Evolutionary conservation across 2,797 vertebrate species (phyloP), one percentile per base, ranked within the genome.

Genomic region (Muscicapa comitata): DNA sequence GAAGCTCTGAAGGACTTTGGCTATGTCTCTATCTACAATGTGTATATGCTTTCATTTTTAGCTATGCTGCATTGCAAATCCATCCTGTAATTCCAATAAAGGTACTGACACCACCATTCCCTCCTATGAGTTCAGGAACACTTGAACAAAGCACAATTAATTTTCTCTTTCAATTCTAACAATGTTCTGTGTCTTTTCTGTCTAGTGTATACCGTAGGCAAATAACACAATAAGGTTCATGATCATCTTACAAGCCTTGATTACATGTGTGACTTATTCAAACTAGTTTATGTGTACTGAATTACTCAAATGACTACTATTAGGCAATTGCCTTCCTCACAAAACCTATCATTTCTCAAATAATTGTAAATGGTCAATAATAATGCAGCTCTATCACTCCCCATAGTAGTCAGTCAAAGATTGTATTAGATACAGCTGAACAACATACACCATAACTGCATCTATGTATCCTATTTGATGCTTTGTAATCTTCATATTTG

Each of bases 141-240:
- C 11, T 24, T 73, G 26, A 62, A 61, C 20, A 86, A 80, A 70
- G 5, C 7, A 57, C 9, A 53, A 9, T 26, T 55, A 28, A 37
- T 59, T 81, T 81, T 58, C n/a, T 78, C 3, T 92, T 62, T 81
- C 31, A 47, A 29, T 54, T 7, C 16, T 20, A 74, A n/a, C 17
- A 77, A 18, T 18, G 9, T 9, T 15, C 3, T 55, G 18, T 81
- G 24, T 14, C 37, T 75, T 78, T 88, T 68, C 35, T 58, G 18
- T 35, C 28, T 51, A 31, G 10, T 20, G 10, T 35, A 40, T 12
- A 9, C 7, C 1, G 0, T 13, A 58, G 13, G 4, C 23, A 72
- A 84, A 47, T 48, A 71, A 55, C 10, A 74, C 73, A 62, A 24
- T 25, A 77, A 62, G 6, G 28, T 4, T 77, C 28, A 16, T 43